Base-by-base conservation (phyloP, 2,888 invertebrate species). In the Conomelus anceps region DNA sequence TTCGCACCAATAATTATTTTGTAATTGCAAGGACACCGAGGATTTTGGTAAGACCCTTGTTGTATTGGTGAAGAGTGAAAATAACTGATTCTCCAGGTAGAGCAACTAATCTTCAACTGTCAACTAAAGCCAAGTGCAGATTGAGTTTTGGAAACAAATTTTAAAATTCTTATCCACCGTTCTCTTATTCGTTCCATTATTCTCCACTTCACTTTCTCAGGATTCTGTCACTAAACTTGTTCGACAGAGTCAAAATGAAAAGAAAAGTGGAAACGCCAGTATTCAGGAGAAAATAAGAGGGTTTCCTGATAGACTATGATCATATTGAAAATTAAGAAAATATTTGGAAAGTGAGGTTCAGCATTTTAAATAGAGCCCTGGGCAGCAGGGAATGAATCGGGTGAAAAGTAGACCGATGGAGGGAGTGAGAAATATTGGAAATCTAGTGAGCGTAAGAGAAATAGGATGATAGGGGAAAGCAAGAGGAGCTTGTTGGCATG, bases 251-350 rank as follows among this genome's bases (percentile, higher is more conserved):
- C 41, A 41, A 88, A 23, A 22, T 22, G 41, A 22, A 24, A 87
- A 22, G 34, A 29, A 7, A 23, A 41, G 41, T 23, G 41, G 34
- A 88, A 63, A 88, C 41, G n/a, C 29, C 34, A 22, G 22, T 41
- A 22, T 41, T 41, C 29, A 87, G 41, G 29, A 87, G 22, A 87
- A 87, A 87, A 23, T 34, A 29, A 88, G 22, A 17, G 41, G 23
- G 22, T 87, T 34, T n/a, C 34, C 41, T 87, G 87, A 34, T 34
- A 41, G 63, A 87, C 87, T 87, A 84, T 84, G 29, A 88, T 89
- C 89, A 88, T 91, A 91, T 91, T 90, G 91, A 91, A 91, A 91
- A 91, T 91, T 91, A 91, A 90, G 91, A 91, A 91, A 91, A 91
- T 91, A 91, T 91, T 91, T 91, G 90, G 90, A 90, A 90, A 90